Percentiles rank a stretch among this genome's conserved stretches.
Evolutionary conservation across 2,797 vertebrate genomes (phyloP).

Genomic region (Pempheris klunzingeri): DNA sequence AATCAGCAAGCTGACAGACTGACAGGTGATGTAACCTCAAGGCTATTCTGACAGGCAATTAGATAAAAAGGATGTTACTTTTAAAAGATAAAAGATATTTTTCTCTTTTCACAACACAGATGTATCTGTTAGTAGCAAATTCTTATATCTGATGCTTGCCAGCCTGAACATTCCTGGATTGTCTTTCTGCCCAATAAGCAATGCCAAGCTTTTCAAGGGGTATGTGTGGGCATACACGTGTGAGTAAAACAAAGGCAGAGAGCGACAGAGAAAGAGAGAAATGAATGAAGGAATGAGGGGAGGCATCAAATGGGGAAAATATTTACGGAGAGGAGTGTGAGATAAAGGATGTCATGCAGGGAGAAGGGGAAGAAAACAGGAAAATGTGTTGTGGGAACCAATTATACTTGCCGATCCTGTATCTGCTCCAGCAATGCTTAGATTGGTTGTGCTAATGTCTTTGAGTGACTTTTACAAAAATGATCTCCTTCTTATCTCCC

Average conservation of each 20-base stretch:
- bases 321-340: slow-evolving; percentile 44
- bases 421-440: slow-evolving; percentile 22
- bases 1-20: slow-evolving; percentile 22
- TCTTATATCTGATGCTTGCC: neutral
- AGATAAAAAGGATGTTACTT: slow-evolving; percentile 15
- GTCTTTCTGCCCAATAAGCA: slow-evolving; percentile 31
- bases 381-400: slow-evolving; percentile 47
- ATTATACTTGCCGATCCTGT: slow-evolving; percentile 58
- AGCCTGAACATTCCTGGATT: slow-evolving; percentile 23
- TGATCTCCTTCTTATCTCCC: neutral
- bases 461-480: slow-evolving; percentile 37
- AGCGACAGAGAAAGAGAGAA: neutral
- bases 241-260: slow-evolving; percentile 40
- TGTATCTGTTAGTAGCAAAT: slow-evolving; percentile 35
- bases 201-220: slow-evolving; percentile 34
- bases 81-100: slow-evolving; percentile 23
- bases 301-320: slow-evolving; percentile 53
- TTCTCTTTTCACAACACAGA: neutral
- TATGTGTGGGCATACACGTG: slow-evolving; percentile 19
- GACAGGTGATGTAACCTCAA: slow-evolving; percentile 43
- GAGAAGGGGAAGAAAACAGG: slow-evolving; percentile 9
- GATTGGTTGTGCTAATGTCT: slow-evolving; percentile 17
- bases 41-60: slow-evolving; percentile 40
- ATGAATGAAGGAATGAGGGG: slow-evolving; percentile 2
- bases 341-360: slow-evolving; percentile 41